These are phyloP conservation scores for Trachythela sp. DNA, from an alignment of 64 coral and sea anemone species.

Conservation along the genomic window DNA sequence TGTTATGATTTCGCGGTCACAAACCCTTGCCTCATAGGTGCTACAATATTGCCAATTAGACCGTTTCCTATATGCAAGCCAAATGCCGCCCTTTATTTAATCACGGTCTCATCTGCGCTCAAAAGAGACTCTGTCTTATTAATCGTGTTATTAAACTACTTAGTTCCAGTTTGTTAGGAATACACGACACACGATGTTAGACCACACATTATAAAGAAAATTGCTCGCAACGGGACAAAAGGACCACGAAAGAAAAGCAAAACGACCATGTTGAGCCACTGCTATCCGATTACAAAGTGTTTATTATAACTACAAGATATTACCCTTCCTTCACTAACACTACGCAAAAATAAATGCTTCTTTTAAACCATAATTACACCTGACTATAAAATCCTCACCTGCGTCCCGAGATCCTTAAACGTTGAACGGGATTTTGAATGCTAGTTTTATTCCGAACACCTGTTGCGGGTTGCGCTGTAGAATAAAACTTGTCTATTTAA, in stretches of 20 bases:
- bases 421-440: not conserved
- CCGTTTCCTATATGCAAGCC: not conserved
- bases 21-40: not conserved
- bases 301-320: not conserved
- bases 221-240: conserved; percentile 3
- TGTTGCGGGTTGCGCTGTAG: not conserved
- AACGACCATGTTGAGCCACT: not conserved
- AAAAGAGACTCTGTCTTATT: not conserved
- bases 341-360: not conserved
- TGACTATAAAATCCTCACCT: too few relatives aligned
- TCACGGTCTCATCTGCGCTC: not conserved
- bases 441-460: conserved; percentile 1
- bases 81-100: not conserved
- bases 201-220: conserved; percentile 22
- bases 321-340: not conserved
- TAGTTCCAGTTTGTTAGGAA: not conserved
- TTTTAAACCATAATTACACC: too few relatives aligned
- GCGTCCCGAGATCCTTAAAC: too few relatives aligned
- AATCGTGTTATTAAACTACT: not conserved
- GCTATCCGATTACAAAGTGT: not conserved
- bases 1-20: not conserved
- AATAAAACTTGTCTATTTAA: conserved; percentile 20
- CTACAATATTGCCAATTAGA: not conserved
- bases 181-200: not conserved
- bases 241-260: not conserved